Base-by-base conservation (phyloP, 1,140 invertebrate species). In the Tetranychus cinnabarinus region DNA sequence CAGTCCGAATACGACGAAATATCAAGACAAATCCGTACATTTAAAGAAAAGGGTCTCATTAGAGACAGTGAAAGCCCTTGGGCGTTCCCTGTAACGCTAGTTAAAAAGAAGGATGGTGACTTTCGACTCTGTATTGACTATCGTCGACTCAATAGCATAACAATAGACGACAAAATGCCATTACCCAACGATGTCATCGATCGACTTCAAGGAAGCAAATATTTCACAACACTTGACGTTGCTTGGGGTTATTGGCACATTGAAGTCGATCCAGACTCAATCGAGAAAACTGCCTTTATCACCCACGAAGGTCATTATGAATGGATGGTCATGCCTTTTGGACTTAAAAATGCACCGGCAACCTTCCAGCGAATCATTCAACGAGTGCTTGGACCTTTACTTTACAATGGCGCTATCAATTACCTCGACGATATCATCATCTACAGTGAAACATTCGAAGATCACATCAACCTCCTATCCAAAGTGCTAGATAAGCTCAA, bases 131-230 rank as follows among this genome's bases (percentile, higher is more conserved):
- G 70, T 64, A 63, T 77, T 1, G 75, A 79, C 65, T 79, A 70
- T 65, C 52, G 76, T 33, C 52, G 60, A 23, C 59, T 79, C 23
- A 79, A 79, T 66, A 3, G 15, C 59, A 67, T 59, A 0, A 76
- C 71, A 0, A 68, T 69, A 0, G 65, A 67, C 52, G 76, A 79
- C 65, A 67, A 64, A 52, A 79, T 72, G 65, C 77, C 78, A 66
- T 61, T 80, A 2, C 77, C 74, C 0, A 70, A 76, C 8, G 73
- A 76, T 35, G 66, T 67, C 10, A 15, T 61, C 2, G 57, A 56
- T 46, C 23, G 46, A 15, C 62, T 67, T 78, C 2, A 62, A 69
- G 37, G 62, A 52, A 67, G 67, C 3, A 69, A 61, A 15, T 69
- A 70, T 36, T 78, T 77, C 60, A 67, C 68, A 2, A 69, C 70